phyloP scores from a whole-genome alignment of 2,113 vertebrate genomes.

The Upupa epops region DNA sequence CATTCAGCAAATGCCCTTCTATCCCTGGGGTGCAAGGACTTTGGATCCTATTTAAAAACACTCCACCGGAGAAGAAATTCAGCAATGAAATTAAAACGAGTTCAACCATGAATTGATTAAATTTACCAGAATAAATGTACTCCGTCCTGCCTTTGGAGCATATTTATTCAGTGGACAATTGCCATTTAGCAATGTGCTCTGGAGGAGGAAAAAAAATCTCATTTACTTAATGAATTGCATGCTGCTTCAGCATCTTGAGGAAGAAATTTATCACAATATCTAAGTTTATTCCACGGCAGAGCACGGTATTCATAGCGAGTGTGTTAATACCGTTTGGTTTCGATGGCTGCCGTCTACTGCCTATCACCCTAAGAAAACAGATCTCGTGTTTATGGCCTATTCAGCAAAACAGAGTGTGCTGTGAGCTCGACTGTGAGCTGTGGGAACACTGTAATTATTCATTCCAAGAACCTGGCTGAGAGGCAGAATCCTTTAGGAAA shows the following conservation, averaged over 20 bases:
- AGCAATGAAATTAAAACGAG: conserved; percentile 16
- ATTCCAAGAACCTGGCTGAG: background rate
- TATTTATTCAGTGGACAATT: conserved; percentile 54
- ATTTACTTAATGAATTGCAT: conserved; percentile 39
- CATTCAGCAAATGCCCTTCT: background rate
- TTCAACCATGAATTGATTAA: conserved; percentile 27
- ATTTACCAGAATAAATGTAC: conserved; percentile 47
- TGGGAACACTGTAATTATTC: background rate
- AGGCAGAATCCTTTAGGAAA: background rate
- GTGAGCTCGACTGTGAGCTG: background rate
- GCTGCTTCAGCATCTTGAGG: background rate
- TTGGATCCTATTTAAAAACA: background rate
- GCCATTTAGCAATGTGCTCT: conserved; percentile 10
- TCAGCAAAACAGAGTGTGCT: background rate
- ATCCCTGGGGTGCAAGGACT: background rate
- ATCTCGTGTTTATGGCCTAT: background rate
- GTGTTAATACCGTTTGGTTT: background rate
- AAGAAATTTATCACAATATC: conserved; percentile 11
- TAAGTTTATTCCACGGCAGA: conserved; percentile 2
- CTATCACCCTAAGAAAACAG: background rate
- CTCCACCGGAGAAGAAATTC: background rate
- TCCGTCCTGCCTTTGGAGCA: background rate
- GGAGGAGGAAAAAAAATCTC: background rate
- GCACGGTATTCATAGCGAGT: background rate
- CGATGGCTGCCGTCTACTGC: background rate